Evolutionary conservation across 2,797 vertebrate genomes (phyloP).

Genomic region (Neosilurus mollespiculum): DNA sequence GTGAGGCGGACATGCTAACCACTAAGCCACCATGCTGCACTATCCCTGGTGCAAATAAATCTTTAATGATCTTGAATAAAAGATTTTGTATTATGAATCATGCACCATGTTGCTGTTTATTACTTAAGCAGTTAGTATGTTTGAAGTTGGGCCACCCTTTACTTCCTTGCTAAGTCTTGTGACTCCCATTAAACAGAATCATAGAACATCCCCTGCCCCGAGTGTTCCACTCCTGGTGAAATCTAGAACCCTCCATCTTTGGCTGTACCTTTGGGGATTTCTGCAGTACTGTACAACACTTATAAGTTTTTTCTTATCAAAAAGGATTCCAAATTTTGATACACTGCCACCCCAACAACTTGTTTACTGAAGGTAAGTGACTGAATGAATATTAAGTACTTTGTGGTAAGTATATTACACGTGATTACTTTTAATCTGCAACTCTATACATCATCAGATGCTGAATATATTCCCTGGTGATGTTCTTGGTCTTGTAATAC

Average conservation of each 20-base stretch:
- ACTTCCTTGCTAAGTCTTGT: neutral
- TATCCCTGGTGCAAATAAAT: neutral
- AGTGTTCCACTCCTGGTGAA: neutral
- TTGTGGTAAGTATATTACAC: constrained; percentile 1
- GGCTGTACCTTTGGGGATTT: neutral
- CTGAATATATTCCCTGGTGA: neutral
- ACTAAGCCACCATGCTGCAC: no score
- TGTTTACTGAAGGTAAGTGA: neutral
- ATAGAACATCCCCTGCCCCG: neutral
- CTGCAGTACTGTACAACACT: no score
- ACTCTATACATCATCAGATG: neutral
- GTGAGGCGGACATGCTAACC: no score
- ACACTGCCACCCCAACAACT: neutral
- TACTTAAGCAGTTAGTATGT: neutral
- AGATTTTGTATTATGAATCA: constrained; percentile 2
- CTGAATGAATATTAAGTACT: constrained; percentile 2
- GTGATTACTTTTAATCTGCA: constrained; percentile 6
- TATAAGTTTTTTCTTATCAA: neutral
- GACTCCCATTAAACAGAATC: neutral
- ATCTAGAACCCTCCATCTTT: neutral
- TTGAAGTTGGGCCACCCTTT: neutral
- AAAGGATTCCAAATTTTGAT: neutral
- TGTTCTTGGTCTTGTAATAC: constrained; percentile 9
- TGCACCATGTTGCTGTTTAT: neutral
- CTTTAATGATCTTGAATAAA: neutral